Conservation (phyloP, 2,113 vertebrate species). For the Marmota monax region DNA sequence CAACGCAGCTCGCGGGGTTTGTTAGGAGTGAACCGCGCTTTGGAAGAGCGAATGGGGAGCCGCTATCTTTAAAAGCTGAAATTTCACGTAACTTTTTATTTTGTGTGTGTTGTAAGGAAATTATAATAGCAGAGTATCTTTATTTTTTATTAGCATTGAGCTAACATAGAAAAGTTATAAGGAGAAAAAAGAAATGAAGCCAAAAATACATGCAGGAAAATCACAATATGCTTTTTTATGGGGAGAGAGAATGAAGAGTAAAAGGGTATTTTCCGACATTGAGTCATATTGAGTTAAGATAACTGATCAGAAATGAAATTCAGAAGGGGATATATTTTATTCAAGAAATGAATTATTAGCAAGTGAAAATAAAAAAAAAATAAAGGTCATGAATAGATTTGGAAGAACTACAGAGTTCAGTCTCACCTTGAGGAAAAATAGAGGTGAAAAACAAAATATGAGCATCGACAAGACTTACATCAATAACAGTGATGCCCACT, state of each 20-base stretch:
- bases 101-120: background rate
- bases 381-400: background rate
- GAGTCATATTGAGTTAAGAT: background rate
- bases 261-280: background rate
- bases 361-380: background rate
- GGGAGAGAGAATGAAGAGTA: background rate
- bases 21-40: background rate
- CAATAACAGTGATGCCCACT: no score
- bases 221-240: background rate
- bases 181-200: background rate
- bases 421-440: background rate
- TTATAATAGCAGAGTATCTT: background rate
- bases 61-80: background rate
- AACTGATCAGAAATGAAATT: background rate
- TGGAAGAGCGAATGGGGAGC: background rate
- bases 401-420: background rate
- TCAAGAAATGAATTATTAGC: background rate
- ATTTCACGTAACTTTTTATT: background rate
- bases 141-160: background rate
- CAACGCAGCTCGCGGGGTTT: background rate
- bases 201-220: background rate
- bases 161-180: background rate
- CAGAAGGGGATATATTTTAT: slow-evolving; percentile 8
- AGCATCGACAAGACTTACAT: background rate
- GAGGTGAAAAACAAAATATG: background rate